Base-by-base conservation (phyloP, 2,888 invertebrate species). In the Acleris literana region DNA sequence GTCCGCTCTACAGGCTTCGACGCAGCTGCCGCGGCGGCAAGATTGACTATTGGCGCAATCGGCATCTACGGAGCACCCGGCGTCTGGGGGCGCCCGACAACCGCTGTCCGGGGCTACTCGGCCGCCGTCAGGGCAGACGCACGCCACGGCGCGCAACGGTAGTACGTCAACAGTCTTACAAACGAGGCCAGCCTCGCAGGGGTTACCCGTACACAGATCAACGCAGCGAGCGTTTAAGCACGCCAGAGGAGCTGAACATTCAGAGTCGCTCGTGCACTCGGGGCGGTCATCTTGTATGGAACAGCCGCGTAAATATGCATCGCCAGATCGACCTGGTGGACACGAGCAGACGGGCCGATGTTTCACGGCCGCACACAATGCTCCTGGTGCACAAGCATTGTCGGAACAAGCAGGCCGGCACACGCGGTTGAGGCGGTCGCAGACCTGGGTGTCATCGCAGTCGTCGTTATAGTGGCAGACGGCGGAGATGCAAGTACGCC, bases 381-480 rank as follows among this genome's bases (percentile, higher is more conserved):
- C 97, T 18, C 94, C 95, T 0, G 94, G 93, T 0, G 96, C 97
- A 78, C 98, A 98, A 0, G 96, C 95, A 64, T 95, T 95, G n/a
- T 95, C 95, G 5, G 96, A 95, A 80, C 97, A 97, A 29, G 96
- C 97, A 0, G 96, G 95, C 74, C 96, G 94, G 78, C 98, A 97
- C 0, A 97, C 94, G 72, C 97, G 93, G 81, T 97, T 97, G 16
- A 97, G 90, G 68, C 97, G 93, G 79, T 97, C 96, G 83, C 97
- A 98, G 44, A 96, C 94, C 85, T 97, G 97, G 71, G 96, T 94
- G 76, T 96, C 95, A 43, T 96, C 96, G 75, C 97, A 98, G 79
- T 98, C 97, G 77, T 97, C 97, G 79, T 97, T 97, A 84, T 97
- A 97, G 77, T 97, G 97, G 74, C 97, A 97, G 51, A 96, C 94